Conservation (phyloP, 2,113 vertebrate species). For the Alexandromys fortis region DNA sequence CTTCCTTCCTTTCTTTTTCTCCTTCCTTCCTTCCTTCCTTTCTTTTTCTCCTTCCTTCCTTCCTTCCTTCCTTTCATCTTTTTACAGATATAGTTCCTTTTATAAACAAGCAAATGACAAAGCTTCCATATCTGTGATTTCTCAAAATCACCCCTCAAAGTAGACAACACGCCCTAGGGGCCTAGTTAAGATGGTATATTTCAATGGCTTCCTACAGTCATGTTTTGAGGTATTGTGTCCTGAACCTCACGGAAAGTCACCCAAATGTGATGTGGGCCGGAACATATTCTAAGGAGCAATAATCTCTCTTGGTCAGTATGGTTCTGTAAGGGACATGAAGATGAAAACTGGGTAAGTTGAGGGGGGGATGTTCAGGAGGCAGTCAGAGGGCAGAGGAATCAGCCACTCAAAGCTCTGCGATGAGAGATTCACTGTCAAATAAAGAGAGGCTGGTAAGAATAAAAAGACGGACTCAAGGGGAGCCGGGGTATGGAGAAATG, state of each 20-base stretch:
- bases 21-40: neutral
- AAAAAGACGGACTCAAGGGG: neutral
- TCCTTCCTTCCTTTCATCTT: neutral
- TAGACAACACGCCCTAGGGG: neutral
- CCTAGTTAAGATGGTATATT: neutral
- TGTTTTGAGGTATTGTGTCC: neutral
- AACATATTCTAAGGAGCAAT: neutral
- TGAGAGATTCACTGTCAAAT: neutral
- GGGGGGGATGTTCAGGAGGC: rapidly evolving
- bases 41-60: neutral
- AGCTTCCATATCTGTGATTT: neutral
- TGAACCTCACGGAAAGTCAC: neutral
- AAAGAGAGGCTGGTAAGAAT: neutral
- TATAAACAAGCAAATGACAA: neutral
- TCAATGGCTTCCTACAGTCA: neutral
- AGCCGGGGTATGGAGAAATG: neutral
- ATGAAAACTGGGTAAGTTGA: neutral
- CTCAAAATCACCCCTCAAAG: neutral
- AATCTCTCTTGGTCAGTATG: neutral
- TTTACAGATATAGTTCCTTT: neutral
- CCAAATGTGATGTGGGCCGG: neutral
- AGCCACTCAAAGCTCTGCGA: neutral
- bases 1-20: rapidly evolving
- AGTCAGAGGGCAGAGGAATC: neutral
- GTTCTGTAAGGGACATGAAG: neutral